Evolutionary conservation across 2,113 vertebrate genomes (phyloP).

Genomic region (Neogale vison): DNA sequence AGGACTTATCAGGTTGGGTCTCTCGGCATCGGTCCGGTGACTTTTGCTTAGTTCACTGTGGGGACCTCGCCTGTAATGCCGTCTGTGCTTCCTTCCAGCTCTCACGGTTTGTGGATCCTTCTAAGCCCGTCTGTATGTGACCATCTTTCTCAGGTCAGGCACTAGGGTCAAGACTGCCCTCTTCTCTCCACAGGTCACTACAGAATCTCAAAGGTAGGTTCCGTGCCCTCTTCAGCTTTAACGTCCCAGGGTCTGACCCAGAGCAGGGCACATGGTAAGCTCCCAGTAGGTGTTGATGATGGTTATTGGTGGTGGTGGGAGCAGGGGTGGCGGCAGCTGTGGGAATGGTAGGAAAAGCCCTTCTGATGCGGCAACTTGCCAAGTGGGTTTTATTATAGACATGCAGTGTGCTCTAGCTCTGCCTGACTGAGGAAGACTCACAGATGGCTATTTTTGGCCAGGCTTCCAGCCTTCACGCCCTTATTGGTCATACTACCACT

Average conservation of each 20-base stretch:
- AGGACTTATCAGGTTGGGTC: neutral
- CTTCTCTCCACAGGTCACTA: neutral
- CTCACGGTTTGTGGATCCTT: neutral
- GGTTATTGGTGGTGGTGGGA: neutral
- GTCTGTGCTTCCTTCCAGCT: neutral
- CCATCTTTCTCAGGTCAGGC: neutral
- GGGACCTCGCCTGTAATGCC: neutral
- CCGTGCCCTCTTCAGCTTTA: neutral
- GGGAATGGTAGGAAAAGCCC: neutral
- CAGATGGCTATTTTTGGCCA: neutral
- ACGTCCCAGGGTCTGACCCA: neutral
- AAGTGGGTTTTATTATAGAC: neutral
- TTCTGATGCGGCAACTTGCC: neutral
- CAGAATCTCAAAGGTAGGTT: neutral
- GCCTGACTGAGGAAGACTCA: neutral
- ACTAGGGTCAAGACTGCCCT: neutral
- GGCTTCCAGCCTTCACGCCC: neutral
- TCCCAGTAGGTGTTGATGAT: neutral
- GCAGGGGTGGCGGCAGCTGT: no score
- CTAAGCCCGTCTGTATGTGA: neutral
- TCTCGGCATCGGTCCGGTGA: neutral
- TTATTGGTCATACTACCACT: neutral
- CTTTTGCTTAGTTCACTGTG: neutral
- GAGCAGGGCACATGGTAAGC: neutral
- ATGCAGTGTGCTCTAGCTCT: neutral